Base-by-base conservation (phyloP, 2,888 invertebrate species). In the Aquatica leii region DNA sequence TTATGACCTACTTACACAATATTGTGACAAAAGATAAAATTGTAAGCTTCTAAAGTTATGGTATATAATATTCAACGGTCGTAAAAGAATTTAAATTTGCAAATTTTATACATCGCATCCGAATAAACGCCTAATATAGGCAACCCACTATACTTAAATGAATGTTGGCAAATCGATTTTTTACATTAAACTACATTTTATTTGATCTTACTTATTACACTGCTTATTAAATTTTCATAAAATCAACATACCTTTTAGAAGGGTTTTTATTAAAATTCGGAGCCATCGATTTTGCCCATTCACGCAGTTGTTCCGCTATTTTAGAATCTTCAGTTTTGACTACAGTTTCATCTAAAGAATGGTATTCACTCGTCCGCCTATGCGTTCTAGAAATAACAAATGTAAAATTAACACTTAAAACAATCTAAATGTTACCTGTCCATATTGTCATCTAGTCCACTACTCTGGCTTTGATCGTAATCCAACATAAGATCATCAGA, bases 401-500 rank as follows among this genome's bases (percentile, higher is more conserved):
- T 17, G 14, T 17, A 2, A 9, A 43, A 12, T 34, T 14, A 3
- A 15, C 12, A 3, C 15, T 15, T 35, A 17, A 15, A 52, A 9
- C 9, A n/a, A 18, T 15, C 9, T 20, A 3, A n/a, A n/a, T n/a
- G 20, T 67, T 75, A 78, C 78, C 75, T 78, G 70, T 82, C 81
- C 83, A 84, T 85, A 82, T 83, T 84, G 82, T 81, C 86, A 82
- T 81, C 86, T 81, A 74, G 82, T 79, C 80, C 80, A 66, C 81
- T 82, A 54, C 79, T 79, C 57, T 80, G 80, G 63, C 81, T 82
- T 40, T 77, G 84, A 71, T 94, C 93, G 75, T 90, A 93, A 82
- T 94, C 94, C 86, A 93, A 88, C 89, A 94, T 94, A 65, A 94
- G 85, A 81, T 94, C 94, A 75, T 94, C 94, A 3, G 93, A 94